Percentiles rank a stretch among this genome's conserved stretches.
phyloP scores from a whole-genome alignment of 2,113 vertebrate species.

The Ptyas mucosa region DNA sequence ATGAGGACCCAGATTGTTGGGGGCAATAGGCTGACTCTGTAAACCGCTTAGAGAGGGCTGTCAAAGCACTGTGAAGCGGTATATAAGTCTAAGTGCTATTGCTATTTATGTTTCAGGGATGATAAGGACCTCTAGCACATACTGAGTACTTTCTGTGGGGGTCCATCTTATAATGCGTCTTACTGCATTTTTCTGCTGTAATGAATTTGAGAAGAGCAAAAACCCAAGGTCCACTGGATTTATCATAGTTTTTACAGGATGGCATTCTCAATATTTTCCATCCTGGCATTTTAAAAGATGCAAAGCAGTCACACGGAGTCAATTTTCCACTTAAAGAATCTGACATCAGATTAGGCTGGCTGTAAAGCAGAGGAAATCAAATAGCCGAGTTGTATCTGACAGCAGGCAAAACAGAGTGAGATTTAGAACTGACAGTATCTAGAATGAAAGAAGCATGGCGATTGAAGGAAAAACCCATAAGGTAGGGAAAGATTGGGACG shows the following conservation, averaged over 20 bases:
- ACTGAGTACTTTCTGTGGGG: background rate
- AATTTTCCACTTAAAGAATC: constrained; percentile 24
- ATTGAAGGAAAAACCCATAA: constrained; percentile 36
- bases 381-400: background rate
- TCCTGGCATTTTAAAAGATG: background rate
- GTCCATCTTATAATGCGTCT: background rate
- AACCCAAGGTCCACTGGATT: background rate
- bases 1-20: no score
- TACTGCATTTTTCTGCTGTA: background rate
- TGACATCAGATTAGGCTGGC: constrained; percentile 21
- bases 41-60: no score
- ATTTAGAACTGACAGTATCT: constrained; percentile 1
- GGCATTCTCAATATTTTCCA: constrained; percentile 2
- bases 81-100: no score
- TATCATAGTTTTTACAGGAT: background rate
- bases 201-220: background rate
- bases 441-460: constrained; percentile 14
- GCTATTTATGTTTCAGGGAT: background rate
- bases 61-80: no score
- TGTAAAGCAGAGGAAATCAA: constrained; percentile 37
- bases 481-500: constrained; percentile 9
- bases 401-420: background rate
- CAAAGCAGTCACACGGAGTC: background rate
- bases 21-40: no score
- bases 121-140: background rate